A percentile compares a stretch with the other conserved stretches of the same genome.
These are phyloP conservation scores for Acrossocheilus wenchowensis DNA, from an alignment of 2,797 vertebrate genomes.

Conservation along the genomic window DNA sequence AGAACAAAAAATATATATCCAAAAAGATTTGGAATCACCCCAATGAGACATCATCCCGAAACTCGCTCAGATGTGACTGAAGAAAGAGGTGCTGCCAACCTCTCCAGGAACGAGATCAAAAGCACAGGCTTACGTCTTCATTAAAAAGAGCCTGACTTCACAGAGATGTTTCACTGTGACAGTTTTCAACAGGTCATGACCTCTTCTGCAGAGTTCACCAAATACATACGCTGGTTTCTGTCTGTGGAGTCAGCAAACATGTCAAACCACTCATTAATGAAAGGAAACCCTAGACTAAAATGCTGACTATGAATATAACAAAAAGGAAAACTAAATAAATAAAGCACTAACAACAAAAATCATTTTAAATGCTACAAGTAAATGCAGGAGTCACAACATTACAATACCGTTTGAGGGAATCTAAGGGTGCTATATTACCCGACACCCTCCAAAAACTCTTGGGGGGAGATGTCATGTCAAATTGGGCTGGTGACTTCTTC, in stretches of 20 bases:
- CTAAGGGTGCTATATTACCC: conserved; percentile 43
- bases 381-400: background rate
- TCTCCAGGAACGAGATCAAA: conserved; percentile 24
- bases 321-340: background rate
- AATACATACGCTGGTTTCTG: background rate
- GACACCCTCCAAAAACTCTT: conserved; percentile 58
- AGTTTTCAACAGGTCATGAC: conserved; percentile 33
- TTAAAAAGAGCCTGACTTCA: conserved; percentile 40
- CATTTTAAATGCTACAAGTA: background rate
- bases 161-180: background rate
- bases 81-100: conserved; percentile 21
- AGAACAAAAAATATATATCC: conserved; percentile 1
- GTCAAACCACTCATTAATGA: background rate
- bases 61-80: conserved; percentile 19
- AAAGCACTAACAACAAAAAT: background rate
- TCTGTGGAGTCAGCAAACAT: conserved; percentile 27
- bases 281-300: background rate
- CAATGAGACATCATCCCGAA: background rate
- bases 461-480: conserved; percentile 64
- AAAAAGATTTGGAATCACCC: conserved; percentile 15
- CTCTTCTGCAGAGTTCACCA: conserved; percentile 13
- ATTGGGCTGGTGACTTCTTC: conserved; percentile 57
- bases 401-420: background rate
- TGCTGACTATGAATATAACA: background rate
- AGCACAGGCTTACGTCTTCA: conserved; percentile 22